Percentiles rank a stretch among this genome's conserved stretches.
These are phyloP conservation scores for Labroides dimidiatus DNA, from an alignment of 2,797 vertebrate species.

Conservation along the genomic window DNA sequence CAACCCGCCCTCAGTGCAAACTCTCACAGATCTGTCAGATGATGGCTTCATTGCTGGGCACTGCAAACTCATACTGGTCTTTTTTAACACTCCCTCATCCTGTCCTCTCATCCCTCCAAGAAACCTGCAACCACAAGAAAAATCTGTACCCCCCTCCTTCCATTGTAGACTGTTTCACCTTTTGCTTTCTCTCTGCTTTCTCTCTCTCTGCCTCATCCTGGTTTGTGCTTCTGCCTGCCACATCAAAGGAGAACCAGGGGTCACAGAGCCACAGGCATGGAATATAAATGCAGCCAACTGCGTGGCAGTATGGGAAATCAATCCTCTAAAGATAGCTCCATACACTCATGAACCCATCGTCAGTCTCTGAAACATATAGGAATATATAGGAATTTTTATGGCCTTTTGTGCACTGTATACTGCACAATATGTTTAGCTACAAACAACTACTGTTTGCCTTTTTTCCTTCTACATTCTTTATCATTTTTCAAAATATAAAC, in stretches of 20 bases:
- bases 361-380: conserved; percentile 78
- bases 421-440: conserved; percentile 31
- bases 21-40: conserved; percentile 92
- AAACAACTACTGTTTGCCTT: conserved; percentile 18
- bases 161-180: conserved; percentile 82
- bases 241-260: conserved; percentile 99
- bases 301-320: conserved; percentile 90
- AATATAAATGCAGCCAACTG: conserved; percentile 95
- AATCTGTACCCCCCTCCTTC: conserved; percentile 56
- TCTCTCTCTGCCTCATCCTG: conserved; percentile 81
- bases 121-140: conserved; percentile 74
- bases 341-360: conserved; percentile 84
- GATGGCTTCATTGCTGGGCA: conserved; percentile 92
- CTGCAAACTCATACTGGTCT: conserved; percentile 80
- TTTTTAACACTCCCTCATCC: conserved; percentile 66
- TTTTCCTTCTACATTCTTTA: conserved; percentile 16
- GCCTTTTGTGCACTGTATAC: conserved; percentile 55
- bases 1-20: conserved; percentile 64
- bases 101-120: conserved; percentile 82
- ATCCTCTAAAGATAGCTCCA: conserved; percentile 88
- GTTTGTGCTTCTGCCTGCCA: conserved; percentile 92
- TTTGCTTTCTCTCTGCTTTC: conserved; percentile 84
- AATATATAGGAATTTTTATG: conserved; percentile 69
- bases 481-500: not conserved
- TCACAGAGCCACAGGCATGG: conserved; percentile 92